These are phyloP conservation scores for Varanus komodoensis DNA, from an alignment of 2,113 vertebrate genomes.

Conservation along the genomic window DNA sequence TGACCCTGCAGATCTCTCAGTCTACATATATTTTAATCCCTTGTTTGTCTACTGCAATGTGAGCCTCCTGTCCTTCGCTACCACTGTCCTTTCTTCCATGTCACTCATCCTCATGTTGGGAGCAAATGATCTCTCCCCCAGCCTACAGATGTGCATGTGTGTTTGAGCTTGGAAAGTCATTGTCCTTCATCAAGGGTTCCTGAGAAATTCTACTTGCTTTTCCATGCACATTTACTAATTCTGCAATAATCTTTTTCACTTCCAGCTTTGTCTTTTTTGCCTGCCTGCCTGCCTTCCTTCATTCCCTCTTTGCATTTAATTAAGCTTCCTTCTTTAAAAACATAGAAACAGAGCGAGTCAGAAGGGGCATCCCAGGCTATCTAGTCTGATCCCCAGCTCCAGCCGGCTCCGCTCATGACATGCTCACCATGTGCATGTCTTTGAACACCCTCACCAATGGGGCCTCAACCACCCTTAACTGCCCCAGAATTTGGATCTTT, in stretches of 20 bases:
- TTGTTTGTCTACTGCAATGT: slow-evolving; percentile 1
- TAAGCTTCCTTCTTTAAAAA: slow-evolving; percentile 65
- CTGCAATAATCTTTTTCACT: slow-evolving; percentile 62
- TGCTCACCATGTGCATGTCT: no score
- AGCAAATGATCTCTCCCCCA: slow-evolving; percentile 40
- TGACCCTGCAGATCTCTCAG: not conserved
- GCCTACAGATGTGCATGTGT: no score
- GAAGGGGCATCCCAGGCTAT: no score
- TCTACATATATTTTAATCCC: not conserved
- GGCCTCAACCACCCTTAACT: slow-evolving; percentile 57
- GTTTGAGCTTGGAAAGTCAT: slow-evolving; percentile 56
- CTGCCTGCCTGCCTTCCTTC: no score
- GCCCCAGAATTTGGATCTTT: slow-evolving; percentile 68
- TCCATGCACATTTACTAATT: slow-evolving; percentile 67
- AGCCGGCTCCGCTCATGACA: no score
- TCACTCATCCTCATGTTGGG: slow-evolving; percentile 29
- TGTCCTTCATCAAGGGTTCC: slow-evolving; percentile 57
- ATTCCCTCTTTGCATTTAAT: slow-evolving; percentile 72
- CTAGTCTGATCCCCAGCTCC: no score
- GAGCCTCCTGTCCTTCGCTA: slow-evolving; percentile 15
- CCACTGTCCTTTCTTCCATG: slow-evolving; percentile 4
- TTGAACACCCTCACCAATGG: no score
- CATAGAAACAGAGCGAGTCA: no score
- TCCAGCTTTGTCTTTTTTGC: slow-evolving; percentile 66
- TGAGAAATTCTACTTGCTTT: slow-evolving; percentile 67